Evolutionary conservation across 2,888 invertebrate species (phyloP), one percentile per base, ranked within the genome.

Genomic region (Halictus ligatus): DNA sequence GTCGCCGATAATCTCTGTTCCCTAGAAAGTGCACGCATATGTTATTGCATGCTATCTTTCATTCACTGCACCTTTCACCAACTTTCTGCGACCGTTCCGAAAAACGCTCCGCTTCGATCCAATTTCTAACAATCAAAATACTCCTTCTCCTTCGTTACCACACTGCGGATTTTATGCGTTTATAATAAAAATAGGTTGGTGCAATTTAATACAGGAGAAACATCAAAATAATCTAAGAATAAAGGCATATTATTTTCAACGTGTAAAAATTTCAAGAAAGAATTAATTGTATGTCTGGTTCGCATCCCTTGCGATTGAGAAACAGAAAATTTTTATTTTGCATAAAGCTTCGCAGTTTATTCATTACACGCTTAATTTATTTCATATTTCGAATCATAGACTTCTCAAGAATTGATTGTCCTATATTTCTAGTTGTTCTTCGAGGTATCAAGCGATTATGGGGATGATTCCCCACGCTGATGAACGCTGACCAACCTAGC

Each of bases 11-110:
- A 12, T 43, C 73, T 60, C 69, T 69, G 79, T 85, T 75, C 78
- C 80, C n/a, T 83, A 84, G 89, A 89, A 89, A 89, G 89, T 89
- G 80, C 54, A 21, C 73, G 80, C 67, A 76, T 83, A 87, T 29
- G 7, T 81, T 74, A 85, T 29, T 67, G 84, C 78, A 82, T 58
- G 54, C 71, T 21, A 8, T 67, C 88, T 86, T 86, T 82, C 84
- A 80, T 80, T 8, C 35, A 43, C 54, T 8, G 78, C 67, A 81
- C 84, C 89, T 88, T 89, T 89, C 89, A 88, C 89, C 88, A 80
- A 84, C 83, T 75, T 71, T 75, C 72, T 80, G 78, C 80, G 77
- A 48, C 64, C 60, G 60, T 71, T 86, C 80, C 76, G 54, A 67
- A 40, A 75, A 78, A 74, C 48, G 25, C 29, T 15, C 46, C 7